Percentiles rank a stretch among this genome's conserved stretches.
Conservation (phyloP, 2,113 vertebrate genomes). For the Colinus virginianus region DNA sequence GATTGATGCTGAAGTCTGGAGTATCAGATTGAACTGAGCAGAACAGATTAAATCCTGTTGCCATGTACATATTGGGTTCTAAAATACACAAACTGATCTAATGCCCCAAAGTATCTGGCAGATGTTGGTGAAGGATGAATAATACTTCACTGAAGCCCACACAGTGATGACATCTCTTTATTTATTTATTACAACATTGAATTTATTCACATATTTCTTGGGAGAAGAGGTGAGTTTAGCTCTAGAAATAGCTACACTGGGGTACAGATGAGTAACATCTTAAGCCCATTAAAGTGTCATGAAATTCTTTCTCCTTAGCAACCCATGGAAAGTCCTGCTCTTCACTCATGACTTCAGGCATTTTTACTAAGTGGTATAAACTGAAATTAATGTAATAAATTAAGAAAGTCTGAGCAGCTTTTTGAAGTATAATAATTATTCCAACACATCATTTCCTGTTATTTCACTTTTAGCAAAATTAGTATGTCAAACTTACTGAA, state of each 20-base stretch:
- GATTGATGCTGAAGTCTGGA: not conserved
- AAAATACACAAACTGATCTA: not conserved
- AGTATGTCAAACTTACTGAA: not conserved
- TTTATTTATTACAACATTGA: not conserved
- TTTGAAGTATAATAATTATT: not conserved
- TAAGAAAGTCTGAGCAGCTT: not conserved
- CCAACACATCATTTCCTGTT: not conserved
- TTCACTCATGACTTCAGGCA: not conserved
- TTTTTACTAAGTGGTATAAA: not conserved
- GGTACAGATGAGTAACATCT: not conserved
- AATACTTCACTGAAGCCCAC: not conserved
- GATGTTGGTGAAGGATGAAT: not conserved
- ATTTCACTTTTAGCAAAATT: not conserved
- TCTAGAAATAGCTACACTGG: not conserved
- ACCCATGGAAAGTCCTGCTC: not conserved
- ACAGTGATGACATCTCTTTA: not conserved
- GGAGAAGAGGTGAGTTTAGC: not conserved
- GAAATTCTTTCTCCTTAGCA: not conserved
- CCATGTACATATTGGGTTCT: not conserved
- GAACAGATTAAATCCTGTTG: not conserved
- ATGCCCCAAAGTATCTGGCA: not conserved
- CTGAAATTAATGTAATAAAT: not conserved
- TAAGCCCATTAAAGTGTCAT: not conserved
- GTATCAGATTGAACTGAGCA: not conserved
- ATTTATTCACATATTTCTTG: not conserved